These are phyloP conservation scores for Drosophila subpulchrella DNA, from an alignment of 1,140 invertebrate genomes.

Conservation along the genomic window DNA sequence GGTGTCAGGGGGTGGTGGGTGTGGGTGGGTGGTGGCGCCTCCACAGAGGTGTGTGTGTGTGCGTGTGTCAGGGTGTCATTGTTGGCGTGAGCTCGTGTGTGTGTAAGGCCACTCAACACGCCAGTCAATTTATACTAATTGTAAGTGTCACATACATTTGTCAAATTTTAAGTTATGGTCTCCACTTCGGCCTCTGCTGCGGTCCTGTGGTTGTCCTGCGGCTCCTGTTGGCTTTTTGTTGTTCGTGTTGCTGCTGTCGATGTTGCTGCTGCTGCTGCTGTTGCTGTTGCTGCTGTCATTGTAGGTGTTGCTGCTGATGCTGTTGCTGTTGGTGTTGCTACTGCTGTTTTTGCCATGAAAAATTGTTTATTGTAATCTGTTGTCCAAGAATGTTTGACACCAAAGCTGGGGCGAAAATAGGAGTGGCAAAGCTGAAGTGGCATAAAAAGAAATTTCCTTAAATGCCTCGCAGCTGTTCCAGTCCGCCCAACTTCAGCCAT, in stretches of 20 bases:
- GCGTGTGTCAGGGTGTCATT: conserved; percentile 24
- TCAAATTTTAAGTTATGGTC: conserved; percentile 81
- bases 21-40: background rate
- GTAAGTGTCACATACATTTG: conserved; percentile 82
- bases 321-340: conserved; percentile 5
- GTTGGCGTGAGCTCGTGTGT: conserved; percentile 22
- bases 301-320: background rate
- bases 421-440: conserved; percentile 9
- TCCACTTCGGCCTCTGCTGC: conserved; percentile 37
- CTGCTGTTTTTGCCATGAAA: conserved; percentile 60
- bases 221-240: conserved; percentile 37
- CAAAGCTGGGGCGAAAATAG: conserved; percentile 6
- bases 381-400: conserved; percentile 69
- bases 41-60: conserved; percentile 17
- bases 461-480: conserved; percentile 46
- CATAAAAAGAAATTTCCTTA: conserved; percentile 39
- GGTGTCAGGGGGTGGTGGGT: conserved; percentile 7
- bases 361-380: conserved; percentile 79
- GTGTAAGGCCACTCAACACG: conserved; percentile 72
- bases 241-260: conserved; percentile 14
- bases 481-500: conserved; percentile 40
- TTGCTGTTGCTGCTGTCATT: background rate
- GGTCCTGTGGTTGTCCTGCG: conserved; percentile 56
- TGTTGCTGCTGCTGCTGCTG: conserved; percentile 4
- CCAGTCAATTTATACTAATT: conserved; percentile 82